These are phyloP conservation scores for Molossus alvarezi DNA, from an alignment of 2,797 vertebrate genomes.

Conservation along the genomic window DNA sequence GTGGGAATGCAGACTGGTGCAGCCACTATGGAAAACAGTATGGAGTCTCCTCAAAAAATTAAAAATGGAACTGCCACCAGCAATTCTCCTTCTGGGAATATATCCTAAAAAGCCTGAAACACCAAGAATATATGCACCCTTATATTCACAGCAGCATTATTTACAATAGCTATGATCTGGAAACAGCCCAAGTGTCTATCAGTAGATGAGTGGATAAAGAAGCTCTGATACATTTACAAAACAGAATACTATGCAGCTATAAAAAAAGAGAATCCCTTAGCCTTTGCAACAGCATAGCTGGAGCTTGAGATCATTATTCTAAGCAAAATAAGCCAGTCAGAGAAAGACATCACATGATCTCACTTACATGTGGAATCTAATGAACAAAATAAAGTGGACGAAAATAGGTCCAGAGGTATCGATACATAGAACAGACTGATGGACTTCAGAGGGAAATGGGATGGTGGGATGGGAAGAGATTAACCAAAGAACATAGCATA, in stretches of 20 bases:
- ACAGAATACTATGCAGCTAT: not conserved
- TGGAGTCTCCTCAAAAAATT: not conserved
- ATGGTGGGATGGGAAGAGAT: not conserved
- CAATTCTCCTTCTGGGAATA: not conserved
- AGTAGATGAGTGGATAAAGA: not conserved
- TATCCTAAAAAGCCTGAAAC: not conserved
- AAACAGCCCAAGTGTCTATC: not conserved
- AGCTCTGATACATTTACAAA: not conserved
- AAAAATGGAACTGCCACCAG: not conserved
- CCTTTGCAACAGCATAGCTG: not conserved
- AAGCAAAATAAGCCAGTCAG: not conserved
- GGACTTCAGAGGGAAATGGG: not conserved
- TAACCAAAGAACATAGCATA: not conserved
- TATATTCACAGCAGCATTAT: not conserved
- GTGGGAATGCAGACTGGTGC: not conserved
- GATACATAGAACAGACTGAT: not conserved
- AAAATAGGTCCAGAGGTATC: not conserved
- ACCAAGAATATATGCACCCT: not conserved
- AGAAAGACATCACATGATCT: not conserved
- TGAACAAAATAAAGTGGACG: not conserved
- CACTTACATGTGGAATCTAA: not conserved
- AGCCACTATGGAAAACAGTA: not conserved
- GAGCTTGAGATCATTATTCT: not conserved
- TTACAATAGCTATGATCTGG: not conserved
- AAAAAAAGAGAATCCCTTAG: not conserved